phyloP scores from a whole-genome alignment of 2,797 vertebrate genomes.

The Hippopotamyrus pictus region DNA sequence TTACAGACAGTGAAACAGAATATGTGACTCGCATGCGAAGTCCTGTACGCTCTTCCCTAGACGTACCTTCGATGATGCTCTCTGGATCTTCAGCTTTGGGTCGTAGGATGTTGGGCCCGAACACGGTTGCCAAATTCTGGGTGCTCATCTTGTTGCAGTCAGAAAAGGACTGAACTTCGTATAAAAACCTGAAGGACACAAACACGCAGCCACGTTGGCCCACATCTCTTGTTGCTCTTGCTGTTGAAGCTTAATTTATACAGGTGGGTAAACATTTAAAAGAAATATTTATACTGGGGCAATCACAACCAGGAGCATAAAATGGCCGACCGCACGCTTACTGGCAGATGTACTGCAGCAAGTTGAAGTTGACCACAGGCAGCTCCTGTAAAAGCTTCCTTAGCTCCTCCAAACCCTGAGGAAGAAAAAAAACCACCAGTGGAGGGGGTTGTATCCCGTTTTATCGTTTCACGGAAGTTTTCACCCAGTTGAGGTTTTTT shows the following conservation, averaged over 20 bases:
- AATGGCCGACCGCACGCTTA: slow-evolving; percentile 34
- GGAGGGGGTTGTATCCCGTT: background rate
- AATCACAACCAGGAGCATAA: background rate
- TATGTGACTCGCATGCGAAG: background rate
- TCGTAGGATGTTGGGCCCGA: slow-evolving; percentile 69
- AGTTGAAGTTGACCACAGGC: slow-evolving; percentile 66
- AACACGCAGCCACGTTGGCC: background rate
- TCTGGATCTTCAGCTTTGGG: slow-evolving; percentile 68
- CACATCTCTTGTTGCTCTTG: background rate
- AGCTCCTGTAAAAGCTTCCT: slow-evolving; percentile 60
- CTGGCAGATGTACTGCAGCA: slow-evolving; percentile 69
- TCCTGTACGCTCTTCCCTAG: background rate
- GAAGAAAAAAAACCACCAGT: background rate
- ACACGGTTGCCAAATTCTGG: slow-evolving; percentile 69
- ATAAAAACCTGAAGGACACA: slow-evolving; percentile 56
- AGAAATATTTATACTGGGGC: background rate
- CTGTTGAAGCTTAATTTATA: background rate
- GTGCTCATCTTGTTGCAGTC: slow-evolving; percentile 65
- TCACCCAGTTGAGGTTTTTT: background rate
- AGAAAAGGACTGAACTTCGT: slow-evolving; percentile 66
- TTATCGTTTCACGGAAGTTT: background rate
- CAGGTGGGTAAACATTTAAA: background rate
- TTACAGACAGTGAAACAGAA: background rate
- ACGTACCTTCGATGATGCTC: slow-evolving; percentile 65
- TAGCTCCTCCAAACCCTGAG: slow-evolving; percentile 57